Conservation (phyloP, 2,888 invertebrate species). For the Patella depressa region DNA sequence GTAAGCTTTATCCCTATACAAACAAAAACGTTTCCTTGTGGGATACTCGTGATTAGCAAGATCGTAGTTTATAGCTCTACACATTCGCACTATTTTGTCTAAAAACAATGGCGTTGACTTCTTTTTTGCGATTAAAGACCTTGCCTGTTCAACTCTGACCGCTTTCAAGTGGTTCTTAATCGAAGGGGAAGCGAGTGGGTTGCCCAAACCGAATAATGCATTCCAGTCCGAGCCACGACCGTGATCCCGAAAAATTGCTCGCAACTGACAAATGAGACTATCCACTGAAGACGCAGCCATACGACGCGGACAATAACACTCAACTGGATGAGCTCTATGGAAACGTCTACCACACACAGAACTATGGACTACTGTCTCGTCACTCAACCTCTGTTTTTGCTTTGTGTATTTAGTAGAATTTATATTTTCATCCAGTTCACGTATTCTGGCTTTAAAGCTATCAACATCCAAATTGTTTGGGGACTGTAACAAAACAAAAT, state of each 20-base stretch:
- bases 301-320: neutral
- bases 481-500: too few species aligned
- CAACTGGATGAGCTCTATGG: neutral
- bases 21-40: neutral
- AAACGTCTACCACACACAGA: neutral
- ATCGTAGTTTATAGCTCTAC: neutral
- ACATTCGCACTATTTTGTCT: neutral
- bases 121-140: neutral
- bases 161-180: neutral
- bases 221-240: neutral
- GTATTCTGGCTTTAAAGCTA: neutral
- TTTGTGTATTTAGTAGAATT: neutral
- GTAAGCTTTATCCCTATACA: neutral
- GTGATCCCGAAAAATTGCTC: neutral
- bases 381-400: neutral
- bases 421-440: neutral
- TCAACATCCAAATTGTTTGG: neutral
- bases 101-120: neutral
- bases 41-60: neutral
- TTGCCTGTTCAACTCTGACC: neutral
- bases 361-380: neutral
- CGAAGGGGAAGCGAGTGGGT: neutral
- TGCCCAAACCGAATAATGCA: neutral
- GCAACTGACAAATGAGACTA: neutral
- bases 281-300: neutral